Evolutionary conservation across 2,797 vertebrate genomes (phyloP).

Genomic region (Sebastes umbrosus): DNA sequence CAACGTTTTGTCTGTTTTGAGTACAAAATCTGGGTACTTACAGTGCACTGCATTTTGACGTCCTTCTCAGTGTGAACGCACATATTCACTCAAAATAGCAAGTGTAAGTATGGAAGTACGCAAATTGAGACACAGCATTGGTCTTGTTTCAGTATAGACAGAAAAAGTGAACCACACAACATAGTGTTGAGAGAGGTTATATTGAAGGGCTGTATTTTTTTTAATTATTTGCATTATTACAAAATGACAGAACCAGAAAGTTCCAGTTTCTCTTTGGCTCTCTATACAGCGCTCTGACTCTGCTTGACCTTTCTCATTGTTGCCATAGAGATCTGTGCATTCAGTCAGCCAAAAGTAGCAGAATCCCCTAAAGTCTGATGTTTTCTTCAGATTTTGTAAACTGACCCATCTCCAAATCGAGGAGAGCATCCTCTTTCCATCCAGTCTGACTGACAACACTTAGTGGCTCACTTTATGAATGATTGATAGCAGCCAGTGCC

Average conservation of each 20-base stretch:
- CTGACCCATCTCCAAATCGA: slow-evolving; percentile 18
- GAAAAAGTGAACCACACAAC: rapidly evolving
- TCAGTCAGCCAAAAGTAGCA: background rate
- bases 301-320: background rate
- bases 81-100: too few relatives aligned
- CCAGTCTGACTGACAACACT: slow-evolving; percentile 35
- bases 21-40: too few relatives aligned
- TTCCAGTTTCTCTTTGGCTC: background rate
- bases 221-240: background rate
- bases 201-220: background rate
- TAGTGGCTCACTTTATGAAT: slow-evolving; percentile 53
- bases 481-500: slow-evolving; percentile 45
- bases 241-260: background rate
- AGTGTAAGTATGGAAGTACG: too few relatives aligned
- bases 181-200: background rate
- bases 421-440: slow-evolving; percentile 4
- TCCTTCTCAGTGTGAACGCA: too few relatives aligned
- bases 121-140: too few relatives aligned
- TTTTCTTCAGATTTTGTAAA: slow-evolving; percentile 31
- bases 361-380: background rate
- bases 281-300: background rate
- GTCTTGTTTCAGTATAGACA: background rate
- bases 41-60: too few relatives aligned
- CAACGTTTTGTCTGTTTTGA: too few relatives aligned
- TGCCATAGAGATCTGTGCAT: background rate